phyloP scores from a whole-genome alignment of 2,888 invertebrate species.

The Himalopsyche tibetana region DNA sequence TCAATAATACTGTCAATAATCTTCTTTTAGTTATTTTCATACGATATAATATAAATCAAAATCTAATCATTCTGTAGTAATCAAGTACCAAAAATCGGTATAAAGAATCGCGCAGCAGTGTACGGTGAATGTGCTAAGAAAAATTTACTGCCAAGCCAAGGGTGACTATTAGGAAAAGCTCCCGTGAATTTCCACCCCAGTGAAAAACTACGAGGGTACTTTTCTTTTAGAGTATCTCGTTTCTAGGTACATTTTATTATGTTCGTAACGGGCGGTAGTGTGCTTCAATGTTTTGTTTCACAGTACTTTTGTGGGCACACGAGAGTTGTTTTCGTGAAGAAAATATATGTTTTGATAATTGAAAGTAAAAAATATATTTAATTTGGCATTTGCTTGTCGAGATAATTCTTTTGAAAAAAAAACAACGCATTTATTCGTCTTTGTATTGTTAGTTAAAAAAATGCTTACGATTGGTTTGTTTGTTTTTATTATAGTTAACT shows the following conservation, averaged over 20 bases:
- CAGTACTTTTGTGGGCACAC: background rate
- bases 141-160: conserved; percentile 21
- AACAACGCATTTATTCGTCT: too few relatives aligned
- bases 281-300: background rate
- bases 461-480: too few relatives aligned
- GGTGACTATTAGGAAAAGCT: conserved; percentile 34
- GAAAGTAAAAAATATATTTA: background rate
- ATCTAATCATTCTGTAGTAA: too few relatives aligned
- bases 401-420: background rate
- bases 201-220: conserved; percentile 36
- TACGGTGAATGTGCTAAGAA: background rate
- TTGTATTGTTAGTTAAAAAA: too few relatives aligned
- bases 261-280: conserved; percentile 9
- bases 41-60: too few relatives aligned
- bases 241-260: conserved; percentile 46
- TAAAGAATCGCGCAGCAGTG: background rate
- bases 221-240: conserved; percentile 47
- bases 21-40: too few relatives aligned
- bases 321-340: background rate
- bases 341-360: background rate
- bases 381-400: background rate
- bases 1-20: too few relatives aligned
- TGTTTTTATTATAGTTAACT: too few relatives aligned
- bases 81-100: background rate
- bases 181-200: conserved; percentile 20